Evolutionary conservation across 1,140 invertebrate genomes (phyloP), one percentile per base, ranked within the genome.

Genomic region (Aphidius gifuensis): DNA sequence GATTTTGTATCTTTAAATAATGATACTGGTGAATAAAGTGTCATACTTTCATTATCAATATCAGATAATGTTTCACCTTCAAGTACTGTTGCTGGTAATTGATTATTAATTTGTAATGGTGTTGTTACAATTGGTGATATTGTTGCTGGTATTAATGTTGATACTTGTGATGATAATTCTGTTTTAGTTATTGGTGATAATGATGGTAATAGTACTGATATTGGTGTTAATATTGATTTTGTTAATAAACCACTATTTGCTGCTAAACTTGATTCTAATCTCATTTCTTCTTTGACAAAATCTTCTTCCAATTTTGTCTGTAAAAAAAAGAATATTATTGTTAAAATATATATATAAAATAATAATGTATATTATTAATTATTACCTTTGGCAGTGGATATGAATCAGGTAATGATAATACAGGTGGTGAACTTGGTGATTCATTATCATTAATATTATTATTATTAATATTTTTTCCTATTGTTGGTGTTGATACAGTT

Each of bases 341-440:
- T 32, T 32, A 32, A 32, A 57, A 48, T 46, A 38, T 43, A 1
- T 16, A 16, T 16, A 16, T 49, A 60, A 9, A 9, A 46, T 61
- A 45, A 38, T 57, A 50, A 9, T 21, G 8, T 32, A 60, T 57
- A 32, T 5, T 21, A 5, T 51, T 49, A 23, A 47, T 42, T 6
- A 9, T 47, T 74, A 80, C 79, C 77, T 81, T 78, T 72, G 80
- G 79, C 73, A 81, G 71, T 73, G 80, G 78, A 62, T 81, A 81
- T 39, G 74, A 77, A 62, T 80, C 79, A 44, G 80, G 80, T 61
- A 81, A 66, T 44, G 79, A 81, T 47, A 81, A 49, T 57, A 81
- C 80, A 8, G 80, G 80, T 9, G 80, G 80, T 9, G 80, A 81
- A 9, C 74, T 74, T 1, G 79, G 80, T 38, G 61, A 42, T 9